phyloP scores from a whole-genome alignment of 2,113 vertebrate species.

The Anoura caudifer region DNA sequence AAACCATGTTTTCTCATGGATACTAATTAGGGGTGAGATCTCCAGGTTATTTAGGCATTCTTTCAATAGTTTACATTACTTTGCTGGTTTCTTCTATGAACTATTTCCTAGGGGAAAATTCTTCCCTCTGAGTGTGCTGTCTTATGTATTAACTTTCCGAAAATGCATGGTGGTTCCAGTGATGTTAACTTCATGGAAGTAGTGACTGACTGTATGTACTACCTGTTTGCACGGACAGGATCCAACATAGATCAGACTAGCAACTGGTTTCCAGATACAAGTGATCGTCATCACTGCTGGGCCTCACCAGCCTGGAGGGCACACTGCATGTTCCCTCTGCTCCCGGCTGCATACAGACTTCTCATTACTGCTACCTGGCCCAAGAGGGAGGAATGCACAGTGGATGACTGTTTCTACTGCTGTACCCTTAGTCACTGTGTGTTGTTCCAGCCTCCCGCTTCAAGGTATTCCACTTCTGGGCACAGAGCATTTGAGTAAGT shows the following conservation, averaged over 20 bases:
- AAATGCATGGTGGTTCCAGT: not conserved
- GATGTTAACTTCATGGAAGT: not conserved
- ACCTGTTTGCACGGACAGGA: not conserved
- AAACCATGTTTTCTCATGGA: not conserved
- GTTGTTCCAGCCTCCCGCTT: not conserved
- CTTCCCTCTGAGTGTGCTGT: not conserved
- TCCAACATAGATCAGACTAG: not conserved
- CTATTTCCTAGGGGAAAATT: not conserved
- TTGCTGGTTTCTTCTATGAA: not conserved
- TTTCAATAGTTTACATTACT: not conserved
- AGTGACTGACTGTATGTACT: not conserved
- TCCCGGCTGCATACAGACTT: not conserved
- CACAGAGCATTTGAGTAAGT: not conserved
- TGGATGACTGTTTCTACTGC: not conserved
- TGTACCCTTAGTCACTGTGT: not conserved
- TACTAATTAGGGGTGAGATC: not conserved
- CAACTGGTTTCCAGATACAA: not conserved
- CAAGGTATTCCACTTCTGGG: not conserved
- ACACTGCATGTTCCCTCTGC: not conserved
- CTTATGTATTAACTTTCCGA: not conserved
- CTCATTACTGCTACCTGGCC: not conserved
- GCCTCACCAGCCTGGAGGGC: not conserved
- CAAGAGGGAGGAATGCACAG: not conserved
- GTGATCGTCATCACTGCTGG: not conserved
- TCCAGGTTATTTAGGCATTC: not conserved